These are phyloP conservation scores for Manis pentadactyla DNA, from an alignment of 2,797 vertebrate species.

Conservation along the genomic window DNA sequence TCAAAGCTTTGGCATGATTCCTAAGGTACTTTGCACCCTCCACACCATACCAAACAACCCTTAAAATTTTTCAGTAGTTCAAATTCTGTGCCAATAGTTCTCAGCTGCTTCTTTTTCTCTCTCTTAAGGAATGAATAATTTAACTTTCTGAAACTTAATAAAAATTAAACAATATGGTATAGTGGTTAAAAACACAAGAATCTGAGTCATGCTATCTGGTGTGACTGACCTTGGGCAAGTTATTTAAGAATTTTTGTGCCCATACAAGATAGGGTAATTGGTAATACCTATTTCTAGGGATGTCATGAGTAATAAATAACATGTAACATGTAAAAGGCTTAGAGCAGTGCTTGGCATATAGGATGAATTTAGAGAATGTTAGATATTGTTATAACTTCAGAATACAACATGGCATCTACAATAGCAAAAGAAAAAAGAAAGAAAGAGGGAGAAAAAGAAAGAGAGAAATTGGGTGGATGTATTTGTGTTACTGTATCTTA, in stretches of 20 bases:
- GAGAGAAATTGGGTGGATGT: background rate
- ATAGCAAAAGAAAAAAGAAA: background rate
- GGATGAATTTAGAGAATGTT: background rate
- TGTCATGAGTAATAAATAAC: background rate
- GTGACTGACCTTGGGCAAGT: background rate
- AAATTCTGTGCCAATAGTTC: slow-evolving; percentile 64
- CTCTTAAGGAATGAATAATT: slow-evolving; percentile 40
- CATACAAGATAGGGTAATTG: background rate
- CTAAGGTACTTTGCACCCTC: slow-evolving; percentile 48
- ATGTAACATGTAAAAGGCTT: background rate
- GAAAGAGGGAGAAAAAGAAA: background rate
- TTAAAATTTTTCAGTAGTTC: slow-evolving; percentile 66
- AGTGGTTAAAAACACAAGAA: slow-evolving; percentile 3
- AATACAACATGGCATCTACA: background rate
- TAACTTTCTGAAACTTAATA: slow-evolving; percentile 41
- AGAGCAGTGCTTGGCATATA: background rate
- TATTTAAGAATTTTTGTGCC: background rate
- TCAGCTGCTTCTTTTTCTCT: slow-evolving; percentile 42
- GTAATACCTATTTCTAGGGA: background rate
- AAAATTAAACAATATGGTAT: background rate
- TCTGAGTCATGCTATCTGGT: background rate
- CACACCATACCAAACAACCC: slow-evolving; percentile 21
- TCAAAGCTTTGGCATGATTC: slow-evolving; percentile 74
- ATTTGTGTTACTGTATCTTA: background rate
- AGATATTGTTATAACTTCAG: background rate